phyloP scores from a whole-genome alignment of 2,797 vertebrate genomes.

The Bovichtus diacanthus region DNA sequence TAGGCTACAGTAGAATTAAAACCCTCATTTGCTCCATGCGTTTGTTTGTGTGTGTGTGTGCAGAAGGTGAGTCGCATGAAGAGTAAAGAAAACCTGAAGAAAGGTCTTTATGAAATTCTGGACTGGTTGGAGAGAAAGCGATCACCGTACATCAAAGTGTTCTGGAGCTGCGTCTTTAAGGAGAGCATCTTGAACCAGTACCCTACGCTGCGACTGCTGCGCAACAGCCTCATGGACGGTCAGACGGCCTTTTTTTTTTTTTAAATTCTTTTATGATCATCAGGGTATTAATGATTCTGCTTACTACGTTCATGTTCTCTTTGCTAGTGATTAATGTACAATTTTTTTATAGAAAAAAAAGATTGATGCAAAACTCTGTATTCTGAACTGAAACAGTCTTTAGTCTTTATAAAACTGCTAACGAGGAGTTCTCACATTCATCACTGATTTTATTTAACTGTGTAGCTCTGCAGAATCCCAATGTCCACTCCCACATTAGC shows the following conservation, averaged over 20 bases:
- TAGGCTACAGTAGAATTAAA: too few species aligned
- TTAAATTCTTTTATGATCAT: background rate
- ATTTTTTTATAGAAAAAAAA: too few species aligned
- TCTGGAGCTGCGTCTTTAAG: conserved; percentile 79
- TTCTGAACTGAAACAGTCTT: too few species aligned
- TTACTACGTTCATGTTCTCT: background rate
- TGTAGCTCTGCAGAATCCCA: too few species aligned
- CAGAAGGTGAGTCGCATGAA: conserved; percentile 75
- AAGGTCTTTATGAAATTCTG: conserved; percentile 71
- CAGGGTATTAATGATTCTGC: background rate
- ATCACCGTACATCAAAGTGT: conserved; percentile 33
- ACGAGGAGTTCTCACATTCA: too few species aligned
- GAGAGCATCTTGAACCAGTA: conserved; percentile 71
- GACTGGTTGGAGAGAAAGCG: conserved; percentile 70
- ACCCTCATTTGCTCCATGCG: too few species aligned
- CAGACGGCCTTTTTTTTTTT: conserved; percentile 19
- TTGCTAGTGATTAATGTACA: background rate
- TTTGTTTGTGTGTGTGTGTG: background rate
- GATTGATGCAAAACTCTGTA: too few species aligned
- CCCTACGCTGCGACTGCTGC: conserved; percentile 60
- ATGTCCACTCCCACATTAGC: too few species aligned
- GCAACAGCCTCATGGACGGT: conserved; percentile 76
- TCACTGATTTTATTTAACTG: too few species aligned
- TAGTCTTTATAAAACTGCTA: too few species aligned
- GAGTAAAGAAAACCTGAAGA: conserved; percentile 49